Conservation (phyloP, 2,797 vertebrate species). For the Alectoris magna region DNA sequence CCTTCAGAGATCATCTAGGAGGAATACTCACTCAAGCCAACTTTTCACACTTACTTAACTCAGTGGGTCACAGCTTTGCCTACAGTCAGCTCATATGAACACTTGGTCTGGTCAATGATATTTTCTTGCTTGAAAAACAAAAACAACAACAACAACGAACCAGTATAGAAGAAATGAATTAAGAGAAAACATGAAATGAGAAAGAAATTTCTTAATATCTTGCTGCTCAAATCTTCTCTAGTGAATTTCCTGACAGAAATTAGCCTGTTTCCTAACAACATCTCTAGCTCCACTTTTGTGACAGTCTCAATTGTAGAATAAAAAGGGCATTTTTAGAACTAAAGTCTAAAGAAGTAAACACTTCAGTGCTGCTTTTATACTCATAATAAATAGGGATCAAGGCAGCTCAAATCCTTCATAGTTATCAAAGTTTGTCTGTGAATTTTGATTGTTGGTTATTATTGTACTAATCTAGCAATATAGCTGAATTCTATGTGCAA, state of each 20-base stretch:
- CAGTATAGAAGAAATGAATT: background rate
- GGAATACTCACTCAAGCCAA: background rate
- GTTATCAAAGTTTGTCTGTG: background rate
- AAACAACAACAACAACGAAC: accelerated
- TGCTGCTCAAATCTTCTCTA: background rate
- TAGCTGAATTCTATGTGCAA: background rate
- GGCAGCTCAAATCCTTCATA: background rate
- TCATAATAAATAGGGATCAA: background rate
- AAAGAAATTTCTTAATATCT: background rate
- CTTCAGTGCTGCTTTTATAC: background rate
- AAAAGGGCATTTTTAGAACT: background rate
- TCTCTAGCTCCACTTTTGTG: background rate
- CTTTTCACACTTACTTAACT: background rate
- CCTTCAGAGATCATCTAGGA: background rate
- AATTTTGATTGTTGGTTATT: background rate
- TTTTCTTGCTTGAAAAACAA: background rate
- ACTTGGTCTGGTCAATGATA: background rate
- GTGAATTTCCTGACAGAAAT: background rate
- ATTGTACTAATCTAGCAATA: background rate
- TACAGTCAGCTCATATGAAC: background rate
- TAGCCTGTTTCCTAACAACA: background rate
- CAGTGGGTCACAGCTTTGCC: background rate
- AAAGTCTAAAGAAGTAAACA: no score
- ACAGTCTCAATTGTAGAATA: background rate
- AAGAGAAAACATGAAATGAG: background rate